A percentile compares a stretch with the other conserved stretches of the same genome.
Evolutionary conservation across 1,140 invertebrate species (phyloP).

Genomic region (Eupeodes corollae): DNA sequence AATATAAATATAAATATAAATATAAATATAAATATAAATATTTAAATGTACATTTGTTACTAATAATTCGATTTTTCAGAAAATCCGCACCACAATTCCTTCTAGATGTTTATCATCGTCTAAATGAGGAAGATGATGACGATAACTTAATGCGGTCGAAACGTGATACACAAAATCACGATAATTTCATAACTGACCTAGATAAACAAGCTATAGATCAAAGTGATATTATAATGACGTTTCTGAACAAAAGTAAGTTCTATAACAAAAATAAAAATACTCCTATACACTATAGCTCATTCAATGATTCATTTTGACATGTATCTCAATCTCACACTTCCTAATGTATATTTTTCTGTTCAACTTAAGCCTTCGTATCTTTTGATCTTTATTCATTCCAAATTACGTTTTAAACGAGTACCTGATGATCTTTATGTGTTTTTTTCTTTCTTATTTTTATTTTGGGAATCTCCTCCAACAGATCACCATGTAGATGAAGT

Average conservation of each 20-base stretch:
- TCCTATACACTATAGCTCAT: too few species aligned
- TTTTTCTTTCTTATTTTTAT: neutral
- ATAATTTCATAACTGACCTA: constrained; percentile 53
- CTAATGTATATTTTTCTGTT: too few species aligned
- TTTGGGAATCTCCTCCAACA: constrained; percentile 12
- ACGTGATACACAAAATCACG: constrained; percentile 43
- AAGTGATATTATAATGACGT: constrained; percentile 83
- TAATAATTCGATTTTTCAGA: neutral
- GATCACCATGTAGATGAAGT: constrained; percentile 51
- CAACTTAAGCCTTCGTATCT: neutral
- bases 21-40: neutral
- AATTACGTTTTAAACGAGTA: neutral
- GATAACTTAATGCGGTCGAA: constrained; percentile 17
- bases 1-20: neutral
- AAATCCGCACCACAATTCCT: constrained; percentile 75
- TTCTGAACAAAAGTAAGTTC: constrained; percentile 63
- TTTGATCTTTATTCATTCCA: neutral
- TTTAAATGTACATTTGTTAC: neutral
- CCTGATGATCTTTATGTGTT: neutral
- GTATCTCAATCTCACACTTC: too few species aligned
- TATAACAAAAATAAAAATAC: neutral
- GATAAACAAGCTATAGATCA: constrained; percentile 66
- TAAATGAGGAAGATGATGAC: constrained; percentile 46
- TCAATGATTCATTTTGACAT: too few species aligned
- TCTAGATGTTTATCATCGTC: constrained; percentile 67